Percentiles rank a stretch among this genome's conserved stretches.
phyloP scores from a whole-genome alignment of 2,797 vertebrate genomes.

The Miichthys miiuy region DNA sequence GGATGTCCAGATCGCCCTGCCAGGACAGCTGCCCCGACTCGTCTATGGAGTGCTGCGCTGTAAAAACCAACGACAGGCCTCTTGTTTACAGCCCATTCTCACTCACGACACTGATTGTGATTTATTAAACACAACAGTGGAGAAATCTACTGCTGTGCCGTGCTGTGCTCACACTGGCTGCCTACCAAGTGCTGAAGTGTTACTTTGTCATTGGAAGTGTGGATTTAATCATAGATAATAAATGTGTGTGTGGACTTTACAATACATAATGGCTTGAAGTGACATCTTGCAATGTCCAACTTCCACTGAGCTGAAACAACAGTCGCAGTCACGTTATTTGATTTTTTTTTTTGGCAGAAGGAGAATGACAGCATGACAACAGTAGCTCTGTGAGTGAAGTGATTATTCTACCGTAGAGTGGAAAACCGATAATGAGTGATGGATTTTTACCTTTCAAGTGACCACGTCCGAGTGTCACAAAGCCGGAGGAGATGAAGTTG shows the following conservation, averaged over 20 bases:
- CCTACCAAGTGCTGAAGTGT: slow-evolving; percentile 55
- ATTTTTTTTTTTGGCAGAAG: slow-evolving; percentile 40
- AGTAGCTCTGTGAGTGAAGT: background rate
- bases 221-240: slow-evolving; percentile 59
- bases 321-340: slow-evolving; percentile 42
- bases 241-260: slow-evolving; percentile 41
- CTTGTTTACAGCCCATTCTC: slow-evolving; percentile 55
- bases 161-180: slow-evolving; percentile 50
- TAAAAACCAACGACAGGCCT: slow-evolving; percentile 60
- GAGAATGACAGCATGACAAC: slow-evolving; percentile 46
- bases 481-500: slow-evolving; percentile 98
- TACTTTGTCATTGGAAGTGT: slow-evolving; percentile 59
- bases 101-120: slow-evolving; percentile 7
- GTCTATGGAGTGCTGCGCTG: slow-evolving; percentile 86
- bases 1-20: slow-evolving; percentile 83
- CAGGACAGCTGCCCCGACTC: slow-evolving; percentile 83
- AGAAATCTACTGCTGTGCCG: slow-evolving; percentile 23
- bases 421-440: background rate
- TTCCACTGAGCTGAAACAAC: slow-evolving; percentile 51
- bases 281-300: slow-evolving; percentile 23
- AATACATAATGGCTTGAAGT: background rate
- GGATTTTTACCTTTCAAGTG: slow-evolving; percentile 92
- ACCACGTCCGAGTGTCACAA: slow-evolving; percentile 96
- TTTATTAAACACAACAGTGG: slow-evolving; percentile 46
- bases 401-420: slow-evolving; percentile 15